Evolutionary conservation across 2,797 vertebrate species (phyloP), one percentile per base, ranked within the genome.

Genomic region (Eupleurogrammus muticus): DNA sequence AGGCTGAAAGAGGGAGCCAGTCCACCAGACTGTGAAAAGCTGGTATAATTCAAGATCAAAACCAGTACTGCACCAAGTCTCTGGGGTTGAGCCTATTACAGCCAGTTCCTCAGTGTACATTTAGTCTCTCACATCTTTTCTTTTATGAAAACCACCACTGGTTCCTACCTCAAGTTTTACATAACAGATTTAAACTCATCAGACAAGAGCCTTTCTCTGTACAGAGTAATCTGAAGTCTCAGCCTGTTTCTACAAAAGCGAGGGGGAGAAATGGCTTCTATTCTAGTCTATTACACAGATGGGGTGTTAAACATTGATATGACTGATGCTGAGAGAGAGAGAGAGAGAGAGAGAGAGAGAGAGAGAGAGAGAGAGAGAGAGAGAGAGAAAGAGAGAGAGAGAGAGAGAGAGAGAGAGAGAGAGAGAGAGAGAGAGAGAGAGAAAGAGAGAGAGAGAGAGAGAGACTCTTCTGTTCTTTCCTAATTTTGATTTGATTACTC

Each of bases 281-380:
- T 88, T 91, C 64, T 79, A 48, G 61, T 81, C 65, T 76, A 51
- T 69, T 17, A 68, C 63, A 85, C 83, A 89, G 83, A 87, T 84
- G 78, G 80, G 48, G 70, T 81, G 83, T 88, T 85, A 89, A 90
- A 87, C 79, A 88, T 89, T 88, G 77, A 90, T 89, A 64, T 64
- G 51, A 23, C 62, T 65, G 81, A 79, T 76, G 73, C 68, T 64
- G 68, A 49, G 60, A 79, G 62, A 70, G 46, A 70, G 34, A 6
- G 60, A 69, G 66, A 51, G 66, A 54, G 35, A 60, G n/a, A 14
- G 47, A 46, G 53, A 44, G 46, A 50, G 47, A 64, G 50, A 42
- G 20, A 20, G n/a, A n/a, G n/a, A n/a, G 68, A 49, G 60, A 79
- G 62, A 70, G 46, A 70, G 34, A 6, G 60, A 69, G 66, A 51